Evolutionary conservation across 2,888 invertebrate genomes (phyloP), one percentile per base, ranked within the genome.

Genomic region (Ornithoptera priamus): DNA sequence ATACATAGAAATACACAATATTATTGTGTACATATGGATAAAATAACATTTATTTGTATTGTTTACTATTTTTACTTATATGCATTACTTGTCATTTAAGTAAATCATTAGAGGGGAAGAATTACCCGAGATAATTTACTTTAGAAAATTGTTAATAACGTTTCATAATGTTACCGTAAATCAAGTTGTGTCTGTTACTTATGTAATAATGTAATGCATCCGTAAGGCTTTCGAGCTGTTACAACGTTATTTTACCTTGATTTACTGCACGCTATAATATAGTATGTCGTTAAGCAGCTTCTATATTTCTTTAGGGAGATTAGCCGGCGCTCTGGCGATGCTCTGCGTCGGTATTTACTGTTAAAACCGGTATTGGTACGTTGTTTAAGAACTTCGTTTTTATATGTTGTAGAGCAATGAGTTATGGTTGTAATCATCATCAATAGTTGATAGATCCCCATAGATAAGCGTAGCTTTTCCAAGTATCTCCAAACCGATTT

Each of bases 271-370:
- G 24, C 42, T 59, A 62, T 70, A 70, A 66, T 62, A 59, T 59
- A 62, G 67, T 63, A 57, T 46, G 70, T 70, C 69, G 65, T 69
- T 61, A 70, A 70, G 67, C 67, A 63, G 63, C 70, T 63, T 70
- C 60, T 67, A 67, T 67, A 64, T 70, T 64, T 67, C 69, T 67
- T 70, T 70, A 67, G 67, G 62, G 62, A 66, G 70, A 70, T 63
- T 63, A 70, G 56, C 70, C 24, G 46, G 42, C 56, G 60, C 24
- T 66, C 58, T 70, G 63, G 70, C 63, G 70, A 70, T 70, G 70
- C 22, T 59, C 59, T 5, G 20, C 39, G 42, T 42, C 22, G 18
- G 62, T 50, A 22, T 67, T 62, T 46, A 66, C 66, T n/a, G 62
- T 63, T 42, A 56, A 39, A 65, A 63, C 69, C 63, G 65, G 63